Evolutionary conservation across 2,888 invertebrate species (phyloP), one percentile per base, ranked within the genome.

Genomic region (Tiliacea citrago): DNA sequence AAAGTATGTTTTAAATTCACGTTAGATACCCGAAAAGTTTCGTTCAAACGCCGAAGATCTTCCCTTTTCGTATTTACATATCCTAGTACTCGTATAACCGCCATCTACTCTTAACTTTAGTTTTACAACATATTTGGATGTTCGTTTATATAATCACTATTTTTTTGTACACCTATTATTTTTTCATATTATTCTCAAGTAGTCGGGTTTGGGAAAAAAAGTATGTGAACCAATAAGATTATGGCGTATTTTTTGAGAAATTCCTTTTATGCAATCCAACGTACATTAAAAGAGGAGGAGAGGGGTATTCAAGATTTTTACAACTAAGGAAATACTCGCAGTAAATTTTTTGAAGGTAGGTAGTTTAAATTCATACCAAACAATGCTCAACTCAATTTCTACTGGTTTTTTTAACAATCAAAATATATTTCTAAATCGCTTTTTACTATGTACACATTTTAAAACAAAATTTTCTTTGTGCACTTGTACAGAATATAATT

Each of bases 21-120:
- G 16, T 73, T 60, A 73, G n/a, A 45, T 18, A 61, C 60, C 55
- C 55, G 24, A 73, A 73, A 73, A 73, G 35, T 79, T 68, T 45
- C 35, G 29, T 65, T 42, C n/a, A 45, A 49, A 49, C 10, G 49
- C 24, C 49, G 10, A 24, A 68, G 8, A 55, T 47, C 8, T 47
- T 21, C 5, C 39, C n/a, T 21, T 3, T 51, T 57, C 21, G 39
- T 45, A 72, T 73, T 68, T 65, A 73, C 49, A 77, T 77, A 77
- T 55, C 0, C 21, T 24, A 13, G 16, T 8, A 24, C 21, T 24
- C 9, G 16, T 8, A 29, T 29, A 39, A 51, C 68, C 39, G 16
- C 12, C 7, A 49, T 60, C 16, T 55, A 55, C 60, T 29, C n/a
- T 42, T 29, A 77, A 78, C 53, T 73, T 42, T 51, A 29, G 10